Percentiles rank a stretch among this genome's conserved stretches.
These are phyloP conservation scores for Ligdia adustata DNA, from an alignment of 2,888 invertebrate genomes.

Conservation along the genomic window DNA sequence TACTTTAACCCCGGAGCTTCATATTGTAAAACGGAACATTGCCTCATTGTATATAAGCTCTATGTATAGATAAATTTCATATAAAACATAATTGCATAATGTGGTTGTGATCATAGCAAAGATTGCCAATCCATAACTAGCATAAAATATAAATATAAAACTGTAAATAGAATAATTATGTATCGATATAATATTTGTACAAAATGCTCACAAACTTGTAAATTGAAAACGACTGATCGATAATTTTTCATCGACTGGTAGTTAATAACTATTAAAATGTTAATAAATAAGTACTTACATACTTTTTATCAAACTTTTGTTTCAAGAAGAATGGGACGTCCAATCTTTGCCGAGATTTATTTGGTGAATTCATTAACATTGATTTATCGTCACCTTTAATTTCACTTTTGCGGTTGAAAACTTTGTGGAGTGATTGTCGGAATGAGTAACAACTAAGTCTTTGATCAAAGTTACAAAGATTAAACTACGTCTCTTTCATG, in stretches of 20 bases:
- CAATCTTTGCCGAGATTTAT: slow-evolving; percentile 15
- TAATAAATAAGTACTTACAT: slow-evolving; percentile 34
- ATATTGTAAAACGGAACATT: too few species aligned
- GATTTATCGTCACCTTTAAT: slow-evolving; percentile 18
- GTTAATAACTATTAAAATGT: slow-evolving; percentile 52
- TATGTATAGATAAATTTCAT: slow-evolving; percentile 37
- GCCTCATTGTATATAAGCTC: too few species aligned
- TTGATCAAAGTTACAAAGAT: too few species aligned
- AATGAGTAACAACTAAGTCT: slow-evolving; percentile 1
- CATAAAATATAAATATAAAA: slow-evolving; percentile 50
- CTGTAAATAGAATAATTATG: slow-evolving; percentile 72
- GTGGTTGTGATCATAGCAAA: slow-evolving; percentile 81
- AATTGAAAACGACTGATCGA: slow-evolving; percentile 80
- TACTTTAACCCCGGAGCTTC: too few species aligned
- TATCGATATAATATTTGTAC: slow-evolving; percentile 79
- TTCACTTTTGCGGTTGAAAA: slow-evolving; percentile 8
- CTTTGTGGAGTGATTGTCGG: slow-evolving; percentile 6
- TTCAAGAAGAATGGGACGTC: slow-evolving; percentile 24
- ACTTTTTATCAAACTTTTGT: slow-evolving; percentile 19
- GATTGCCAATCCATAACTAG: slow-evolving; percentile 77
- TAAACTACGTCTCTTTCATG: too few species aligned
- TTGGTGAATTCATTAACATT: slow-evolving; percentile 13
- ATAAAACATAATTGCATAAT: slow-evolving; percentile 67
- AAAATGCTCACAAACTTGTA: slow-evolving; percentile 80
- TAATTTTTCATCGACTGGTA: slow-evolving; percentile 80